These are phyloP conservation scores for Clavelina lepadiformis DNA, from an alignment of 23 tunicate genomes.

Conservation along the genomic window DNA sequence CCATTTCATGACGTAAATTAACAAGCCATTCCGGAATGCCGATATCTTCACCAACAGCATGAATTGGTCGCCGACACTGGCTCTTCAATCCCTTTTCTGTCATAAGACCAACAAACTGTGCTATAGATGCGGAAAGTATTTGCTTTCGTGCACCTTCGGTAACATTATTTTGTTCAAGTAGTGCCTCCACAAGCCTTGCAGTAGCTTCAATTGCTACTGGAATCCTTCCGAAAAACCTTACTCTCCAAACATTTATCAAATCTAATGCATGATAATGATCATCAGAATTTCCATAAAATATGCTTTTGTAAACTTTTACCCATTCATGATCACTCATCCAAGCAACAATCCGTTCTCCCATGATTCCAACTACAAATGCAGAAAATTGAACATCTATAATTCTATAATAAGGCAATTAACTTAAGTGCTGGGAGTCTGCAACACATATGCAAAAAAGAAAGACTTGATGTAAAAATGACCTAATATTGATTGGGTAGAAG, in stretches of 20 bases:
- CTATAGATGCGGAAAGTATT: conserved; percentile 29
- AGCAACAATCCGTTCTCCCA: conserved; percentile 26
- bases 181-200: conserved; percentile 26
- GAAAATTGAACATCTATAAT: no score
- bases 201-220: conserved; percentile 85
- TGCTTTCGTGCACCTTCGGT: conserved; percentile 10
- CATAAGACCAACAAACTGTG: conserved; percentile 62
- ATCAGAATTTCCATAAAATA: conserved; percentile 28
- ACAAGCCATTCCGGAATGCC: conserved; percentile 80
- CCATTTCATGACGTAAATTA: conserved; percentile 45
- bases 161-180: background rate
- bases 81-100: conserved; percentile 25
- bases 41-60: conserved; percentile 32
- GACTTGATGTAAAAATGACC: no score
- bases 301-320: conserved; percentile 27
- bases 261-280: conserved; percentile 33
- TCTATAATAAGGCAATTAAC: no score
- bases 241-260: conserved; percentile 44
- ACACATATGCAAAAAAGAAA: no score
- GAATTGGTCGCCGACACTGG: conserved; percentile 23
- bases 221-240: conserved; percentile 20
- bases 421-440: no score
- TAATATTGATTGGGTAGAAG: no score
- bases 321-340: conserved; percentile 64
- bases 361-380: background rate